Evolutionary conservation across 2,888 invertebrate genomes (phyloP), one percentile per base, ranked within the genome.

Genomic region (Microctonus aethiopoides): DNA sequence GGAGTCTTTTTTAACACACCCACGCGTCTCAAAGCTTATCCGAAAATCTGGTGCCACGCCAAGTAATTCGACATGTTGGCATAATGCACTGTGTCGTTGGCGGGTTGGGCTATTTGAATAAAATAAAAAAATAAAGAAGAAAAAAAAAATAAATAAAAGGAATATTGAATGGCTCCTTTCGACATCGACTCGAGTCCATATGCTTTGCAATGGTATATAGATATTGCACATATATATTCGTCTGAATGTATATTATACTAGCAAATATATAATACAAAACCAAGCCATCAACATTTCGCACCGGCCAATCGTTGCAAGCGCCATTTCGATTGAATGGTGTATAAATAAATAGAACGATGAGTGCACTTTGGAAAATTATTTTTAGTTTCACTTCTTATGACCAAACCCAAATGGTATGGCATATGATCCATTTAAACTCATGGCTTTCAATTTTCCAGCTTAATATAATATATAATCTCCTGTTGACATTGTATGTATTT

Each of bases 21-120:
- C 52, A 64, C 64, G 11, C 54, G 13, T 13, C 24, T 16, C 20
- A 26, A 46, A 36, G 59, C 69, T 64, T 69, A 70, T 70, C 60
- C 54, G 54, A 54, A 70, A 70, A 70, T 70, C 70, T 70, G 70
- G 61, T 54, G 59, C 26, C 54, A 34, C 32, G 65, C 69, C 59
- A 69, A 64, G 60, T 69, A 60, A 65, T 68, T 57, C 68, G 26
- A 67, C 52, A 57, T 57, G 66, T n/a, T 57, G 32, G 54, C 56
- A 59, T 52, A 61, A 67, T 67, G 57, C 57, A 67, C 39, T n/a
- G 39, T 57, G 66, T 68, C 54, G 52, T 26, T 61, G 52, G 10
- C 26, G 39, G 68, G 61, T 41, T 29, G 24, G 20, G 41, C 10
- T 2, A 26, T 62, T 62, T 7, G 64, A 56, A 16, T 56, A 26